Base-by-base conservation (phyloP, 2,797 vertebrate genomes). In the Etheostoma nigrum region DNA sequence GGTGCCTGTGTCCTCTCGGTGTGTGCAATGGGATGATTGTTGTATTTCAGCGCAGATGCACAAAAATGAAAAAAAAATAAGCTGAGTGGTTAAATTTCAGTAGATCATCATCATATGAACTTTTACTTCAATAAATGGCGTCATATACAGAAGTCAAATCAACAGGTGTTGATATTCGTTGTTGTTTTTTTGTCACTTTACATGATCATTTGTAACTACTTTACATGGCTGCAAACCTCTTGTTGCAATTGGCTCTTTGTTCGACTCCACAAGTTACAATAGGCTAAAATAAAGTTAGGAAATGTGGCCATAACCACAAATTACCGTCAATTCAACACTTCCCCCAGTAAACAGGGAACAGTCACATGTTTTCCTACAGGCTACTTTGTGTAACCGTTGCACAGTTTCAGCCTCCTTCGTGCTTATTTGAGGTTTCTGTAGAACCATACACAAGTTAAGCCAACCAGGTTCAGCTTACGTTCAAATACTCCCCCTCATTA, bases 401-500 rank as follows among this genome's bases (percentile, higher is more conserved):
- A 74, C 62, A 63, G 27, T 57, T 73, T 59, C 65, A 61, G 73
- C 30, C 76, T 82, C 60, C 59, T 67, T 58, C 45, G 60, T 61
- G 60, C 80, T 59, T 72, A 58, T 66, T 78, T 61, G 54, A 66
- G 78, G 74, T 82, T 81, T 55, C 75, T 78, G 63, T 25, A 78
- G 67, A 81, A 75, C 77, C 81, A 66, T 84, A 80, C 85, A 79
- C 87, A 88, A 78, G 61, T 89, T 90, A 84, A 87, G 73, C 83
- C 90, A 85, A 85, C 87, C 92, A 88, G 90, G 93, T 93, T 95
- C 94, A 94, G 74, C 40, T 90, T 83, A 87, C 81, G 86, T 94
- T 93, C 92, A 90, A 84, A 81, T 91, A 67, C 88, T 72, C 92
- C 89, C 78, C 88, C 86, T 90, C 93, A 93, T 93, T 94, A 92